phyloP scores from a whole-genome alignment of 2,888 invertebrate species.

The Lasioglossum lativentre region DNA sequence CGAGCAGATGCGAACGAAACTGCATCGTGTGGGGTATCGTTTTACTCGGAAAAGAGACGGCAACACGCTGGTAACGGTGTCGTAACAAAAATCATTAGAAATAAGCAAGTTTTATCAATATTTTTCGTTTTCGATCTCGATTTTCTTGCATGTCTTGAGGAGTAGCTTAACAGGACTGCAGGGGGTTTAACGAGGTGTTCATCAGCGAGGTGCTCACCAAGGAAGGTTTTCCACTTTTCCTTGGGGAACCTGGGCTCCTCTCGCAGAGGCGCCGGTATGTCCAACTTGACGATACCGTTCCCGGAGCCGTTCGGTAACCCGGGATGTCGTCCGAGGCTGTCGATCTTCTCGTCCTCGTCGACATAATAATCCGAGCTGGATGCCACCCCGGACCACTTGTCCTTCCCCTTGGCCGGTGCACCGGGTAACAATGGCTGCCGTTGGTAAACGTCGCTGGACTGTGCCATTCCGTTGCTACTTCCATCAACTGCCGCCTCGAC shows the following conservation, averaged over 20 bases:
- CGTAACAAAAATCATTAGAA: no score
- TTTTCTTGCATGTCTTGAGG: background rate
- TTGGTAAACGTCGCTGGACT: slow-evolving; percentile 86
- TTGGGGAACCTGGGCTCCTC: slow-evolving; percentile 93
- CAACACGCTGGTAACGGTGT: no score
- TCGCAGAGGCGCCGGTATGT: slow-evolving; percentile 88
- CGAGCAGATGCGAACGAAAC: no score
- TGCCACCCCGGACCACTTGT: slow-evolving; percentile 85
- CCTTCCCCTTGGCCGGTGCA: slow-evolving; percentile 84
- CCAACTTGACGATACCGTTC: slow-evolving; percentile 87
- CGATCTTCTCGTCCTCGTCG: slow-evolving; percentile 85
- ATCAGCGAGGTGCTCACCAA: slow-evolving; percentile 86
- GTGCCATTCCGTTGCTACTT: slow-evolving; percentile 83
- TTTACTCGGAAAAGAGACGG: no score
- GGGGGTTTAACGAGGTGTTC: background rate
- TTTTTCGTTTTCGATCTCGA: background rate
- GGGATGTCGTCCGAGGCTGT: slow-evolving; percentile 79
- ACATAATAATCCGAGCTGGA: slow-evolving; percentile 85
- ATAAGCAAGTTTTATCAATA: no score
- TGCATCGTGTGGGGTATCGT: no score
- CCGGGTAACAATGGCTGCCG: slow-evolving; percentile 87
- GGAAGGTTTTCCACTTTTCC: slow-evolving; percentile 93
- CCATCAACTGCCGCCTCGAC: slow-evolving; percentile 84
- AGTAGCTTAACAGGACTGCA: background rate
- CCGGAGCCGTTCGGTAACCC: slow-evolving; percentile 82